Base-by-base conservation (phyloP, 2,113 vertebrate genomes). In the Sturnus vulgaris region DNA sequence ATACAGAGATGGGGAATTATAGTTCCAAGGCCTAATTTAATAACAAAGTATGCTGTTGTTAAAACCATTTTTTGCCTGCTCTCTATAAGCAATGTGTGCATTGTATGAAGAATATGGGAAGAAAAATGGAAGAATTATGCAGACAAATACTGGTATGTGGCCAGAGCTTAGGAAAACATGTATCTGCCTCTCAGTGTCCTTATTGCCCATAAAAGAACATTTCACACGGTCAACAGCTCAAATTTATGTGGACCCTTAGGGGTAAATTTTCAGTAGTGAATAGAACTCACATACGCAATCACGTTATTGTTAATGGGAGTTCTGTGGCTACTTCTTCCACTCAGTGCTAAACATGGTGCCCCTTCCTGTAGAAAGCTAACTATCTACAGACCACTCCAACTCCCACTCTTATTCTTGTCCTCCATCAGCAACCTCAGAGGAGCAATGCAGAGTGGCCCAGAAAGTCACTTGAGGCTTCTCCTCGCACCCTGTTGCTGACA, bases 201-300 rank as follows among this genome's bases (percentile, higher is more conserved):
- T 96, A 96, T 81, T 95, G 96, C 95, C 91, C 90, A 94, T 97
- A 97, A 97, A 97, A 97, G 94, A 97, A 96, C 97, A 97, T 98
- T 98, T 97, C 97, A 96, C 90, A 91, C 0, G 91, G 95, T 97
- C 98, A 98, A 96, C 94, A 93, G 92, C 95, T 97, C 93, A 90
- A 97, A 98, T 98, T 98, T 97, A 98, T 98, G 97, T 95, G 94
- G 65, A 94, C 94, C 96, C 97, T 97, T 93, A 97, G 96, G 97
- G 97, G 92, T 94, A 95, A 95, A 97, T 96, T 96, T 98, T 96
- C 88, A 95, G 80, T 83, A 92, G 92, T 92, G 97, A 96, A 94
- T 79, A 85, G 76, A 97, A 76, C 81, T 88, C 96, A 88, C 87
- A 97, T 78, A 96, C 2, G 82, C 96, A 96, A 78, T 95, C 46